Evolutionary conservation across 2,113 vertebrate genomes (phyloP).

Genomic region (Nothoprocta perdicaria): DNA sequence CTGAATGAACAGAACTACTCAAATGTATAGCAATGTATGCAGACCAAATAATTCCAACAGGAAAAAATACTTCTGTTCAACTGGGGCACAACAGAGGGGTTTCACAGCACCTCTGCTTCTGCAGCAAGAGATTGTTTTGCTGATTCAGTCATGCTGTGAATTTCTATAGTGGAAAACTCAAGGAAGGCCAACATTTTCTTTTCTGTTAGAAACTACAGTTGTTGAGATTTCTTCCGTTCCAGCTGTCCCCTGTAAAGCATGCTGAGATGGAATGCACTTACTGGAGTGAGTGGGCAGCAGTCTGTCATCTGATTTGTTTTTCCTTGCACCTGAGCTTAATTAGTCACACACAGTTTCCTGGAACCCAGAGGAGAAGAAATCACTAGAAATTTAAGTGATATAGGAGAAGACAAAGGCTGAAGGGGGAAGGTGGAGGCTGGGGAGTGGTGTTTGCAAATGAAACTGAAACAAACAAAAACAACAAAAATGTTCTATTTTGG

Average conservation of each 20-base stretch:
- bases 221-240: neutral
- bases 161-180: fast-evolving
- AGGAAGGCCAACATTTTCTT: neutral
- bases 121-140: neutral
- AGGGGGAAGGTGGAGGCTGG: neutral
- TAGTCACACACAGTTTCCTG: conserved; percentile 46
- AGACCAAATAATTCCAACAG: neutral
- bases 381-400: neutral
- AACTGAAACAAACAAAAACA: conserved; percentile 4
- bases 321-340: conserved; percentile 42
- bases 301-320: conserved; percentile 18
- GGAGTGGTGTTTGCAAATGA: conserved; percentile 34
- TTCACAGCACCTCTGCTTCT: fast-evolving
- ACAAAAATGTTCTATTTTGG: conserved; percentile 35
- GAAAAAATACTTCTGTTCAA: neutral
- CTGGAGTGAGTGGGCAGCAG: neutral
- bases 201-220: neutral
- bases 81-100: too few species aligned
- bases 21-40: fast-evolving
- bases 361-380: conserved; percentile 3
- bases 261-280: conserved; percentile 39
- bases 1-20: neutral
- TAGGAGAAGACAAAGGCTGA: neutral
- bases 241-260: neutral
- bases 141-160: fast-evolving